Evolutionary conservation across 2,113 vertebrate genomes (phyloP), one percentile per base, ranked within the genome.

Genomic region (Chunga burmeisteri): DNA sequence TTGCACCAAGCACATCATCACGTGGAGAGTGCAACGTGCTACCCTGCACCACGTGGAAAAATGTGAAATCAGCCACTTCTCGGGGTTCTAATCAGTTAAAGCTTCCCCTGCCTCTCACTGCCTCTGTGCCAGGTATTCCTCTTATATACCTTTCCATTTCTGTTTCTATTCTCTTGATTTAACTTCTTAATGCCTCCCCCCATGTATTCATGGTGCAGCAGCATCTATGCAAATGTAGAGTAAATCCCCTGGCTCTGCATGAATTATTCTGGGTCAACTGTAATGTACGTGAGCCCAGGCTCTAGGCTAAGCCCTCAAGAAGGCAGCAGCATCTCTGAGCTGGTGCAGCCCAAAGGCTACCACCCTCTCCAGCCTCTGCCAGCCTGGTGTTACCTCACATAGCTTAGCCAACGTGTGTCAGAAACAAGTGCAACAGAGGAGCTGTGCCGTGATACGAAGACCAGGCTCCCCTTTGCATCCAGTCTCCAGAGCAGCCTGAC

Each of bases 201-300:
- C 11, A 50, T 58, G 78, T 93, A 53, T 84, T 85, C 66, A 68
- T 68, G 53, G 38, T 93, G 52, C 38, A 63, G 49, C 27, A 58
- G 44, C 78, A 90, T 86, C 84, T 85, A 0, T 68, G 50, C 49
- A 94, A 93, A 83, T 5, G 7, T 16, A 21, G 56, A 85, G 27
- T 52, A 95, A 93, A 90, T 88, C 66, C 40, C 16, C 34, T 59
- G 78, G 46, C 72, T 92, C 86, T 62, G 46, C 36, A n/a, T 38
- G 29, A 85, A 88, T 91, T 95, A 70, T 82, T 94, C 66, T 77
- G 74, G 85, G 79, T 90, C 75, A 80, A 85, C 40, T 66, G 38
- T 2, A 3, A 47, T 15, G 25, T n/a, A 71, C 91, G 36, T 30
- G 58, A 70, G 40, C 23, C 53, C 53, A 65, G 36, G 30, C 32